These are phyloP conservation scores for Acanthaster planci DNA, from an alignment of 35 echinoderm and acorn worm genomes.

Conservation along the genomic window DNA sequence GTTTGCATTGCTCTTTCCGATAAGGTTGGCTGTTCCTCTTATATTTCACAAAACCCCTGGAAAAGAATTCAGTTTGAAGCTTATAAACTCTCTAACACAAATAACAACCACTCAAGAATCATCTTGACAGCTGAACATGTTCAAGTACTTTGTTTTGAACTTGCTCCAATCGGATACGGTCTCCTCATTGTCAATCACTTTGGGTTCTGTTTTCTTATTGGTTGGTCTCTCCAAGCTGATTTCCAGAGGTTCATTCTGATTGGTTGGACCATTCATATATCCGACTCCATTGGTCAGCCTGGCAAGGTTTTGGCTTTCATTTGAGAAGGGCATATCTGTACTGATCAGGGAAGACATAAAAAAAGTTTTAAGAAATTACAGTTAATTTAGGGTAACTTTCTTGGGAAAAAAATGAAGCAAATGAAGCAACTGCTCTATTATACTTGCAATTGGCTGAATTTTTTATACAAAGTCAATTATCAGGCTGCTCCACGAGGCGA, in stretches of 20 bases:
- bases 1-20: constrained; percentile 53
- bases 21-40: constrained; percentile 75
- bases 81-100: no score
- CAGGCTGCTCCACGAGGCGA: no score
- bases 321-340: constrained; percentile 77
- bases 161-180: constrained; percentile 78
- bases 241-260: neutral
- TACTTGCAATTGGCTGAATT: no score
- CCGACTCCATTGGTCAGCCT: constrained; percentile 20
- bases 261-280: neutral
- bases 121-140: no score
- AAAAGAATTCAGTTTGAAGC: neutral
- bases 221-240: constrained; percentile 10
- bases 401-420: no score
- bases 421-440: no score
- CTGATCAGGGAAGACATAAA: constrained; percentile 90
- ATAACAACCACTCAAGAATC: no score
- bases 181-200: constrained; percentile 82
- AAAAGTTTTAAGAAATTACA: no score
- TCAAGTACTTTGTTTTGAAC: constrained; percentile 79
- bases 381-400: no score
- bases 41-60: constrained; percentile 95
- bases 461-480: no score
- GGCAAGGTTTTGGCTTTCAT: constrained; percentile 46
- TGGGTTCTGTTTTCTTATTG: constrained; percentile 59